Base-by-base conservation (phyloP, 2,797 vertebrate genomes). In the Lagodon rhomboides region DNA sequence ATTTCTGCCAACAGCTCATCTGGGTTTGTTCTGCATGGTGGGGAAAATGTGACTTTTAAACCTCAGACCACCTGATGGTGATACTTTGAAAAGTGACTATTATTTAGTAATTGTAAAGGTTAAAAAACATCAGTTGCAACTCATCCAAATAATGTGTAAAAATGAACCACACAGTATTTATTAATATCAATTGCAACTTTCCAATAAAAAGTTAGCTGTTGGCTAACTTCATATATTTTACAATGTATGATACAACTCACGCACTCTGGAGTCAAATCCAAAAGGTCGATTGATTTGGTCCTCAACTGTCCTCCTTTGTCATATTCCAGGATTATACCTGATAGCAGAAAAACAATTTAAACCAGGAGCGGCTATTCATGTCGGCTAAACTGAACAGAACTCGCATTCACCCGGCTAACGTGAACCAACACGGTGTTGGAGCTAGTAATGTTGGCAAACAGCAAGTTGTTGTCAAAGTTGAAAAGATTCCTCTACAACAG, bases 281-380 rank as follows among this genome's bases (percentile, higher is more conserved):
- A 93, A 43, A 99, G 93, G 85, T 99, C 97, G 76, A 99, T 97
- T 38, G 96, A 97, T 94, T 94, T 98, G 49, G 95, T 98, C 88
- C 91, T 97, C 61, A 95, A 22, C 63, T 94, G 84, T 25, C 95
- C 97, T 62, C 74, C 89, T 93, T 95, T 95, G 51, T 97, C 94
- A 79, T 97, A 99, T 79, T 99, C 98, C 89, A 99, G 87, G 90
- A 98, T 96, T 87, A 99, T 97, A 76, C 98, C 97, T 99, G 85
- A 22, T 7, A 15, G 51, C 1, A 85, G 15, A 73, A 72, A 79
- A n/a, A 49, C 0, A 1, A 10, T 47, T 49, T 0, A n/a, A 38
- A 46, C 4, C 2, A 23, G 16, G 11, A 46, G 18, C 43, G 1
- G 11, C 11, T 6, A 47, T 5, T 43, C 18, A 20, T 7, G 20